These are phyloP conservation scores for Myoxocephalus aenaeus DNA, from an alignment of 2,797 vertebrate genomes.

Conservation along the genomic window DNA sequence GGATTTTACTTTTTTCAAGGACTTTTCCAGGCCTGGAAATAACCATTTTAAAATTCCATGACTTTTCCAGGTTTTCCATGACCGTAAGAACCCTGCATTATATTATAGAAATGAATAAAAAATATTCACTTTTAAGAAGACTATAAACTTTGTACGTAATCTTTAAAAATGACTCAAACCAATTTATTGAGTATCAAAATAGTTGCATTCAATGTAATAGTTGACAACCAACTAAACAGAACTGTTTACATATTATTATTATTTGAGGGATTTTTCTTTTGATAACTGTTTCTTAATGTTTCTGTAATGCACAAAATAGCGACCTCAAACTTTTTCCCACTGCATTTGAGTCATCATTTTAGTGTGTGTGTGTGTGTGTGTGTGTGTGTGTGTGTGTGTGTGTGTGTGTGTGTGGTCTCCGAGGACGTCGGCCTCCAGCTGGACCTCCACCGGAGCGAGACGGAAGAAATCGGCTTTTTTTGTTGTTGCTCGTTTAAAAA, in stretches of 20 bases:
- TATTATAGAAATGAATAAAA: no score
- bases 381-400: slow-evolving; percentile 8
- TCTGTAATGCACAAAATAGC: neutral
- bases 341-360: neutral
- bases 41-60: no score
- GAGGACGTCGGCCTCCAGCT: slow-evolving; percentile 26
- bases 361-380: slow-evolving; percentile 15
- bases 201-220: neutral
- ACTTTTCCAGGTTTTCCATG: no score
- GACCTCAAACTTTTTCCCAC: neutral
- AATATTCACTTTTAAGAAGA: no score
- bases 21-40: no score
- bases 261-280: neutral
- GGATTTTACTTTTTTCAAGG: no score
- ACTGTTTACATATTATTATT: neutral
- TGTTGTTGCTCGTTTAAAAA: neutral
- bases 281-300: neutral
- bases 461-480: neutral
- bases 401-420: slow-evolving; percentile 12
- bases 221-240: neutral
- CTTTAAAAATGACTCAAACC: no score
- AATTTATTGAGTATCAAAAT: no score
- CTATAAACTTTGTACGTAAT: no score
- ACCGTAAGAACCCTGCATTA: no score
- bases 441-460: slow-evolving; percentile 18